phyloP scores from a whole-genome alignment of 2,888 invertebrate genomes.

The Nephrotoma appendiculata region DNA sequence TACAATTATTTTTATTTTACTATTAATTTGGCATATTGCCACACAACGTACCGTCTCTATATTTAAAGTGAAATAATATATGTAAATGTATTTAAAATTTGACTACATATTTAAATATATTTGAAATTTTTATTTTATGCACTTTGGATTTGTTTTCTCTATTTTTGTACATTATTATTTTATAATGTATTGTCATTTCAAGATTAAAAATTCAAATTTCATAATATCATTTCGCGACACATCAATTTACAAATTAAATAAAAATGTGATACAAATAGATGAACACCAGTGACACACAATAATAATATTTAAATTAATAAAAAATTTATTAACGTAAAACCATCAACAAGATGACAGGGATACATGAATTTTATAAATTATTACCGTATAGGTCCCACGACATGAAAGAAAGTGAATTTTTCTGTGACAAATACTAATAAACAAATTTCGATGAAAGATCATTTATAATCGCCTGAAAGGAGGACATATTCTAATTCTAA shows the following conservation, averaged over 20 bases:
- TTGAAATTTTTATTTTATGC: neutral
- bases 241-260: neutral
- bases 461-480: neutral
- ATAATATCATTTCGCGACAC: neutral
- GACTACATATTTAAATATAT: neutral
- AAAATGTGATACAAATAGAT: neutral
- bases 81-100: neutral
- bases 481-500: neutral
- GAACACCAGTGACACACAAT: neutral
- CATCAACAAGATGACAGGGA: neutral
- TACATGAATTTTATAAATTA: neutral
- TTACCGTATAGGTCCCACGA: neutral
- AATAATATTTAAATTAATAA: neutral
- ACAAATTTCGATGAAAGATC: neutral
- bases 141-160: neutral
- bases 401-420: neutral
- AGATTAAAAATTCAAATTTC: neutral
- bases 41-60: neutral
- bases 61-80: neutral
- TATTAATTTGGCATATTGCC: neutral
- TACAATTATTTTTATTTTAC: neutral
- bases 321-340: neutral
- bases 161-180: neutral
- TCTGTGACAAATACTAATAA: neutral
- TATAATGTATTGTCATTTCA: neutral